phyloP scores from a whole-genome alignment of 2,797 vertebrate species.

The Siniperca scherzeri region DNA sequence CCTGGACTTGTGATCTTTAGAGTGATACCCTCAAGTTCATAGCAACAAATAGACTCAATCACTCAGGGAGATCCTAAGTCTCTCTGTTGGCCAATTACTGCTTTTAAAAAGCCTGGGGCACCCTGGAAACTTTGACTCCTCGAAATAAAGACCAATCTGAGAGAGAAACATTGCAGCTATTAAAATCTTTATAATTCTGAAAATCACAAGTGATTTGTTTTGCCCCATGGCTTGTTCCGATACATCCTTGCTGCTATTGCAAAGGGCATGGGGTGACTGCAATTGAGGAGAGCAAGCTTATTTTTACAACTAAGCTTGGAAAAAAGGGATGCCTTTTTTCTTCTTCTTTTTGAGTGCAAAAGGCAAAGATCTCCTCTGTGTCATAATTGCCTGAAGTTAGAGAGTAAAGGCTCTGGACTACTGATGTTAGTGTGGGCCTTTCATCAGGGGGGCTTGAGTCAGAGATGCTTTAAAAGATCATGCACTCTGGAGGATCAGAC shows the following conservation, averaged over 20 bases:
- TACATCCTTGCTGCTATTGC: slow-evolving; percentile 87
- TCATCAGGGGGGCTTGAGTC: slow-evolving; percentile 84
- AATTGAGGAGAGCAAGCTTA: slow-evolving; percentile 86
- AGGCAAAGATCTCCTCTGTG: slow-evolving; percentile 88
- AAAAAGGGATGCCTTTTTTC: slow-evolving; percentile 81
- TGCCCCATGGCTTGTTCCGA: slow-evolving; percentile 89
- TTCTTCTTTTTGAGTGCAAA: slow-evolving; percentile 81
- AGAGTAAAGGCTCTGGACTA: slow-evolving; percentile 87
- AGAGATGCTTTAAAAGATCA: slow-evolving; percentile 86
- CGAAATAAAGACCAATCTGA: slow-evolving; percentile 90
- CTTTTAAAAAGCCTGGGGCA: slow-evolving; percentile 87
- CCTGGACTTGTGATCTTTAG: slow-evolving; percentile 86
- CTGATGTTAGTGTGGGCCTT: slow-evolving; percentile 86
- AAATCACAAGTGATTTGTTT: slow-evolving; percentile 91
- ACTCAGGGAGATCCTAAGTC: slow-evolving; percentile 84
- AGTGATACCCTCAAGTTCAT: slow-evolving; percentile 89
- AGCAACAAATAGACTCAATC: slow-evolving; percentile 89
- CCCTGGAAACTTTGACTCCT: slow-evolving; percentile 90
- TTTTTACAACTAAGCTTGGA: slow-evolving; percentile 86
- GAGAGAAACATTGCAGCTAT: slow-evolving; percentile 88
- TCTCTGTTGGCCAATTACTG: slow-evolving; percentile 92
- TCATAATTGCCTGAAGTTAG: slow-evolving; percentile 90
- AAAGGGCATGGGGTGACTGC: slow-evolving; percentile 84
- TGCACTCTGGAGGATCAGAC: slow-evolving; percentile 79
- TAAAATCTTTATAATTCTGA: slow-evolving; percentile 91